phyloP scores from a whole-genome alignment of 2,113 vertebrate species.

The Aspidoscelis tigris region DNA sequence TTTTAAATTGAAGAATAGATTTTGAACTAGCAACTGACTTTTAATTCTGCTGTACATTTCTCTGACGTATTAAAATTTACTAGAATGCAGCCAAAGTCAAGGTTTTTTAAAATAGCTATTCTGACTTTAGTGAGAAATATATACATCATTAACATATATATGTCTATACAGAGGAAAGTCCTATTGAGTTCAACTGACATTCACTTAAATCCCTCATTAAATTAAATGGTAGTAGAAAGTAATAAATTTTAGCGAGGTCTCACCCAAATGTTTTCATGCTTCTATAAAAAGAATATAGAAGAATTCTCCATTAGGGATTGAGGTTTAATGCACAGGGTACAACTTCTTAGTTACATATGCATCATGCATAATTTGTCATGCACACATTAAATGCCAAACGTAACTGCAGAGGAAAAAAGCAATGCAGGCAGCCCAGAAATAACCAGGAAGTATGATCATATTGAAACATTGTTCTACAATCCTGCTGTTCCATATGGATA shows the following conservation, averaged over 20 bases:
- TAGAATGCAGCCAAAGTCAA: background rate
- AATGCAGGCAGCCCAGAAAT: constrained; percentile 86
- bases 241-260: background rate
- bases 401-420: constrained; percentile 72
- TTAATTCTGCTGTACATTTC: background rate
- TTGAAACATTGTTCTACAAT: constrained; percentile 77
- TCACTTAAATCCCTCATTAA: background rate
- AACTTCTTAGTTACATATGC: constrained; percentile 72
- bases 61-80: background rate
- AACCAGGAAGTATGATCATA: constrained; percentile 81
- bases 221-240: background rate
- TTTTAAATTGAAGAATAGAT: constrained; percentile 51
- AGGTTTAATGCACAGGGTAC: constrained; percentile 64
- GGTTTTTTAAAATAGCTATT: background rate
- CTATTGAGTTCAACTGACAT: background rate
- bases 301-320: constrained; percentile 47
- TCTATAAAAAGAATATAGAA: background rate
- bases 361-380: constrained; percentile 78
- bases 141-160: background rate
- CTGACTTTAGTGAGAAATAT: background rate
- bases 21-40: constrained; percentile 16
- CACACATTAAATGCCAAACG: constrained; percentile 77
- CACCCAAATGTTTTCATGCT: background rate
- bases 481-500: constrained; percentile 84
- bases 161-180: background rate